Base-by-base conservation (phyloP, 2,888 invertebrate species). In the Phaonia tiefii region DNA sequence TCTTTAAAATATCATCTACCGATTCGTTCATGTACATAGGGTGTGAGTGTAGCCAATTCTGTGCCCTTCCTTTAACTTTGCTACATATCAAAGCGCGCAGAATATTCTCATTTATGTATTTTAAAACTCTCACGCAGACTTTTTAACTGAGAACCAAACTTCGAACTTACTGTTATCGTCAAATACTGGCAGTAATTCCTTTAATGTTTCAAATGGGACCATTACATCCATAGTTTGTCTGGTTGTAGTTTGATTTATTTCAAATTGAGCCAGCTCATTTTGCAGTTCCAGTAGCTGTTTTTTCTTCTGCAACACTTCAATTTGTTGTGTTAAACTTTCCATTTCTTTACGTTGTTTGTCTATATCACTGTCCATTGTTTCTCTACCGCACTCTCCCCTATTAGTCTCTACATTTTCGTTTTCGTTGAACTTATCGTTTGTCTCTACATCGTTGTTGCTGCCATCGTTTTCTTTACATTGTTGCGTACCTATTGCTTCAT, bases 291-390 rank as follows among this genome's bases (percentile, higher is more conserved):
- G n/a, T 39, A 54, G 10, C 42, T 54, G 37, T 54, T 69, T 69
- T 54, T 69, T n/a, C 46, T 69, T 69, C n/a, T 13, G 37, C 54
- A 54, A 3, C 7, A 69, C 15, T 69, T 69, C 56, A 44, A n/a
- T n/a, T n/a, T n/a, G n/a, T n/a, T n/a, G n/a, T n/a, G n/a, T n/a
- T n/a, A n/a, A n/a, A n/a, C n/a, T 58, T 71, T 71, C 70, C 20
- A 71, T 25, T 71, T 71, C 70, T 58, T 71, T n/a, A n/a, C 44
- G 15, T 58, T 26, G 58, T 58, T 71, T 71, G 26, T 25, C 26
- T n/a, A n/a, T n/a, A n/a, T n/a, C n/a, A n/a, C n/a, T n/a, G n/a
- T n/a, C n/a, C n/a, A n/a, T n/a, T 26, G 11, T 71, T 44, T 37
- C 13, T 5, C 44, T 58, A 26, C 31, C 13, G 1, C 3, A 25